Evolutionary conservation across 2,113 vertebrate genomes (phyloP).

Genomic region (Petroica traversi): DNA sequence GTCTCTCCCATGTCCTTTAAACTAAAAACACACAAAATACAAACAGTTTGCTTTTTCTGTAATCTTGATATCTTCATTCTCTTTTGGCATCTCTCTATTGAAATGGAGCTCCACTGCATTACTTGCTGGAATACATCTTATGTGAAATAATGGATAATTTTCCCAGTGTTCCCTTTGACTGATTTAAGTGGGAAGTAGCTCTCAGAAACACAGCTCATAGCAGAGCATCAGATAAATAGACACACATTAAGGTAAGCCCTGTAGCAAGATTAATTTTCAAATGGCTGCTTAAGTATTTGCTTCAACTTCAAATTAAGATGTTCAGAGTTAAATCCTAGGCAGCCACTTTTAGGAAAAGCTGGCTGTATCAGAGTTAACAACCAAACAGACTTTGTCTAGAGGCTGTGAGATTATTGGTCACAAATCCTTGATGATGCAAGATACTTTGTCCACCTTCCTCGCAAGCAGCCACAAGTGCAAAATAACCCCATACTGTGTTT

Average conservation of each 20-base stretch:
- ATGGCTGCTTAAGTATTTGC: background rate
- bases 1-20: background rate
- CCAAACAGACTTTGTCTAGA: background rate
- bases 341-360: background rate
- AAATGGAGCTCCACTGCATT: background rate
- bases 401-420: background rate
- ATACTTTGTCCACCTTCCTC: background rate
- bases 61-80: background rate
- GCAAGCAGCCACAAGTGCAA: background rate
- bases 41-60: background rate
- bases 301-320: background rate
- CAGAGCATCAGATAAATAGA: background rate
- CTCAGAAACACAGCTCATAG: background rate
- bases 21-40: background rate
- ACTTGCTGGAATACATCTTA: background rate
- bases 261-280: background rate
- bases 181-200: background rate
- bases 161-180: background rate
- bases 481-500: rapidly evolving
- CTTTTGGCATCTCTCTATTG: background rate
- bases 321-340: background rate
- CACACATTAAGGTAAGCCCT: background rate
- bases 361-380: background rate
- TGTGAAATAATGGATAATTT: rapidly evolving
- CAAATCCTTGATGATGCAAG: background rate